Base-by-base conservation (phyloP, 2,113 vertebrate species). In the Chlorocebus sabaeus region DNA sequence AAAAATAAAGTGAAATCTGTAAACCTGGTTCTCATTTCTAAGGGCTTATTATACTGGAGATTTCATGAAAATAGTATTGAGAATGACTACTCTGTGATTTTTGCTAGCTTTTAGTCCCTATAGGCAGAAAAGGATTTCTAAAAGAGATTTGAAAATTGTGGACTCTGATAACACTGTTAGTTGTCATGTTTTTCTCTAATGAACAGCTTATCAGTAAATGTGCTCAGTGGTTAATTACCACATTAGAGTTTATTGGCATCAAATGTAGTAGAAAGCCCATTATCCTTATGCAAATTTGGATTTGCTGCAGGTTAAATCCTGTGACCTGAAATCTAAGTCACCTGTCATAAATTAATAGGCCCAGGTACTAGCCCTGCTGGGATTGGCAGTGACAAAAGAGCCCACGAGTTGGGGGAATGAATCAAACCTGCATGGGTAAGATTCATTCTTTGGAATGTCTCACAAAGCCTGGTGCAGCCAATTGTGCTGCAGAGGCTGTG, bases 141-240 rank as follows among this genome's bases (percentile, higher is more conserved):
- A 96, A 96, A 96, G 61, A 81, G 83, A 96, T 94, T 87, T 92
- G 76, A 95, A 96, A 97, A 94, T 93, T 97, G 76, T 96, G 84
- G 76, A 94, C 85, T 98, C 96, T 64, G 90, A 88, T 97, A 97
- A 95, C 96, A 88, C 92, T 93, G 80, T 25, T 82, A 76, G 55
- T 85, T 96, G 95, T 97, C 96, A 97, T 90, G 70, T 94, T 97
- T 97, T 79, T 94, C 61, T 95, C 57, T 95, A 97, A 97, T 96
- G 97, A 98, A 83, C 55, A 96, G 87, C 95, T 98, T 98, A 97
- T 98, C 97, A 82, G 92, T 92, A 85, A 97, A 90, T 94, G 45
- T 95, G 84, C 88, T 92, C 67, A 70, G 80, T 97, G 92, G 90
- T 97, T 96, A 97, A 98, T 98, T 93, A 97, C 80, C 84, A 76